phyloP scores from a whole-genome alignment of 2,888 invertebrate species.

The Cryptosula pallasiana region DNA sequence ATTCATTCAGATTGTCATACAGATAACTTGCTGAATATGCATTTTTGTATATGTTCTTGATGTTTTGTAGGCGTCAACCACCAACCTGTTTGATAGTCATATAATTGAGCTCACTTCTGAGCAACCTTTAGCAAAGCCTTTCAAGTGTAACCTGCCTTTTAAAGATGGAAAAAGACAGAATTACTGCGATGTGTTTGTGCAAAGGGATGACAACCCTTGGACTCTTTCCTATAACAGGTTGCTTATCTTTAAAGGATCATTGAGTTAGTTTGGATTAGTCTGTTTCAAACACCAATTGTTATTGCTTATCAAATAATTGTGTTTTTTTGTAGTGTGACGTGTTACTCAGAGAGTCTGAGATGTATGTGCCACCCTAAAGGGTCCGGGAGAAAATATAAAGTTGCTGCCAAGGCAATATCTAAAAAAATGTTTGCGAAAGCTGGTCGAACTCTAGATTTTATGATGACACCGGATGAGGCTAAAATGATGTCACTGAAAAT shows the following conservation, averaged over 20 bases:
- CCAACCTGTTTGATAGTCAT: slow-evolving; percentile 18
- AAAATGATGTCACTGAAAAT: background rate
- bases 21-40: too few species aligned
- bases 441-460: background rate
- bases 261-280: too few species aligned
- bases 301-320: too few species aligned
- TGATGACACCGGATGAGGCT: too few species aligned
- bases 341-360: background rate
- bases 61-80: background rate
- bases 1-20: too few species aligned
- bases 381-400: background rate
- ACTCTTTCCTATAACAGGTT: slow-evolving; percentile 16
- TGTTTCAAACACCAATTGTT: too few species aligned
- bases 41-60: too few species aligned
- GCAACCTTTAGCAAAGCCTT: slow-evolving; percentile 2
- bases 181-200: slow-evolving; percentile 18
- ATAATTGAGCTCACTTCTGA: slow-evolving; percentile 12
- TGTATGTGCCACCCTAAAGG: background rate
- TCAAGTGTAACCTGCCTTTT: slow-evolving; percentile 16
- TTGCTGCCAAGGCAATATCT: background rate
- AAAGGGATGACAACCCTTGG: slow-evolving; percentile 16
- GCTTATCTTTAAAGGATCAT: too few species aligned
- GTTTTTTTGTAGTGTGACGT: background rate
- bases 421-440: background rate
- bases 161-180: slow-evolving; percentile 14